Base-by-base conservation (phyloP, 2,113 vertebrate genomes). In the Gymnocephalus cernua region DNA sequence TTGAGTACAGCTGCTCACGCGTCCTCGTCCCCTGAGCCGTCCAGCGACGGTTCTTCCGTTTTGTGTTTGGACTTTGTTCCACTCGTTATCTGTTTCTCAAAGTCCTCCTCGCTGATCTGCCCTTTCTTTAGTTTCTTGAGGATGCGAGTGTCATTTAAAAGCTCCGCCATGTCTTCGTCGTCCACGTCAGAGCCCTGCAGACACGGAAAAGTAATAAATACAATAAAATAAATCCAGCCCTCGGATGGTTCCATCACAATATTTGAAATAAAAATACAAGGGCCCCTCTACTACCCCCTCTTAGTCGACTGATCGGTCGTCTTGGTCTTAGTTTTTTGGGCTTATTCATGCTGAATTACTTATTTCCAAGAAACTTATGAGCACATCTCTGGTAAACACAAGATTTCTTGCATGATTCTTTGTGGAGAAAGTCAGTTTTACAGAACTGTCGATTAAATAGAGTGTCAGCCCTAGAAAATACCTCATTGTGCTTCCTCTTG, bases 51-150 rank as follows among this genome's bases (percentile, higher is more conserved):
- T 38, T 6, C 86, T 57, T 67, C 89, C 12, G 27, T 45, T 71
- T 50, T 67, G 6, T 14, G 4, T 50, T 67, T 84, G 0, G 32
- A 45, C 51, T 88, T 73, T 47, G 76, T 12, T 23, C 64, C 78
- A 1, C 83, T 79, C 7, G 95, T 91, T 61, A 99, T 6, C 50
- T 94, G 94, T 83, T 96, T 96, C 81, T 99, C 97, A 75, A 99
- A 97, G 88, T 99, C 97, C 73, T 97, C 97, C 85, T 96, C 95
- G 0, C 92, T 98, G 48, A 99, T 99, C 88, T 96, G 96, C 1
- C 97, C 96, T 81, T 96, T 98, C 89, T 97, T 99, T 1, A 99
- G 90, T 82, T 92, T 97, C 91, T 97, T 99, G 66, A 99, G 94
- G 80, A 99, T 96, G 35, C 97, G 96, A 0, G 97, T 98, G 88